Conservation (phyloP, 2,797 vertebrate genomes). For the Oryzias dopingdopingensis region DNA sequence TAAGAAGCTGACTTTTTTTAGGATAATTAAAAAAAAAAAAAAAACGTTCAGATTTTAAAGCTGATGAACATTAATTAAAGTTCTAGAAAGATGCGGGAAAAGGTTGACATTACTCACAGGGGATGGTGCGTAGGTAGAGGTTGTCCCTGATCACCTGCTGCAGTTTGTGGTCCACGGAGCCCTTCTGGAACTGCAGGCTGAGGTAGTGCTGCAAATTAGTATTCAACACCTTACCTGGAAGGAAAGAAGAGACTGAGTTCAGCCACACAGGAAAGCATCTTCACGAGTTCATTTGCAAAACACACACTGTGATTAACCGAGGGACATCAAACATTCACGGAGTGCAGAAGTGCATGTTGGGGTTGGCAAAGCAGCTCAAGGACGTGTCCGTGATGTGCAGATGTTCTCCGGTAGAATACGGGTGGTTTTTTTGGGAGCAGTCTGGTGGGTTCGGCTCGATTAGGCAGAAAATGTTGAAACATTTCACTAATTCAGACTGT, state of each 20-base stretch:
- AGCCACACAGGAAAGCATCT: conserved; percentile 3
- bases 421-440: no score
- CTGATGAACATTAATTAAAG: no score
- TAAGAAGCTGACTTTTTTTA: conserved; percentile 1
- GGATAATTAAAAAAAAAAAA: no score
- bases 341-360: no score
- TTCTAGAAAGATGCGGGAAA: neutral
- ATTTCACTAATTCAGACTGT: no score
- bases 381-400: no score
- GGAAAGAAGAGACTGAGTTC: conserved; percentile 38
- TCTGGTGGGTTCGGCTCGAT: no score
- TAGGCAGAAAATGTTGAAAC: no score
- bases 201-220: conserved; percentile 96
- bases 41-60: no score
- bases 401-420: no score
- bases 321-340: neutral
- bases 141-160: conserved; percentile 99
- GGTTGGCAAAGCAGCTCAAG: neutral
- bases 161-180: conserved; percentile 96
- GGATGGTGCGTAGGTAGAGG: conserved; percentile 97
- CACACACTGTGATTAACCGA: neutral
- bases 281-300: conserved; percentile 1
- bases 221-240: conserved; percentile 93
- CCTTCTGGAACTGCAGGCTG: conserved; percentile 99
- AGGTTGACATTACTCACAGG: conserved; percentile 86